Evolutionary conservation across 1,140 invertebrate species (phyloP).

Genomic region (Drosophila leontia): DNA sequence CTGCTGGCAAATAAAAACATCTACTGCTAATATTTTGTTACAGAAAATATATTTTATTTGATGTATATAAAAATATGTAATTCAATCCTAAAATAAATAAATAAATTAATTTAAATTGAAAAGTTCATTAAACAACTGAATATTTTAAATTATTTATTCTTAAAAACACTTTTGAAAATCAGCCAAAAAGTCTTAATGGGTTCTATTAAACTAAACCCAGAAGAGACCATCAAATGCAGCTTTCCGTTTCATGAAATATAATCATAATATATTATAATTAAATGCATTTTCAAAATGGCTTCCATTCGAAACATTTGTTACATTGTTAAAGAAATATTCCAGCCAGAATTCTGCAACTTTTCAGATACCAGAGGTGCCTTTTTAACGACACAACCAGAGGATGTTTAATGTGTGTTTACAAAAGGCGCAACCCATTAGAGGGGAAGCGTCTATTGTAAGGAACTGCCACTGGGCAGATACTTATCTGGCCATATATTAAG

Average conservation of each 20-base stretch:
- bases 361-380: conserved; percentile 17
- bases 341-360: conserved; percentile 1
- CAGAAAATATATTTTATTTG: conserved; percentile 1
- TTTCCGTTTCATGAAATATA: background rate
- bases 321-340: background rate
- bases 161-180: background rate
- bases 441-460: conserved; percentile 26
- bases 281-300: conserved; percentile 8
- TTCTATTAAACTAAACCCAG: background rate
- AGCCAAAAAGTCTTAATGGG: no score
- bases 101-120: no score
- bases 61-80: background rate
- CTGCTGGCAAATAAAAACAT: conserved; percentile 36
- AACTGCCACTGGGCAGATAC: conserved; percentile 47
- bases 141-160: no score
- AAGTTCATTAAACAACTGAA: no score
- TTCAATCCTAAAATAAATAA: background rate
- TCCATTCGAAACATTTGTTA: background rate
- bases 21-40: conserved; percentile 2
- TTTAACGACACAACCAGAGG: conserved; percentile 34
- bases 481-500: conserved; percentile 53
- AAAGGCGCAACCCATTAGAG: conserved; percentile 19
- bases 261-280: conserved; percentile 11
- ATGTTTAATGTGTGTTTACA: conserved; percentile 42
- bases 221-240: background rate